These are phyloP conservation scores for Leptinotarsa haldemani DNA, from an alignment of 2,888 invertebrate genomes.

Conservation along the genomic window DNA sequence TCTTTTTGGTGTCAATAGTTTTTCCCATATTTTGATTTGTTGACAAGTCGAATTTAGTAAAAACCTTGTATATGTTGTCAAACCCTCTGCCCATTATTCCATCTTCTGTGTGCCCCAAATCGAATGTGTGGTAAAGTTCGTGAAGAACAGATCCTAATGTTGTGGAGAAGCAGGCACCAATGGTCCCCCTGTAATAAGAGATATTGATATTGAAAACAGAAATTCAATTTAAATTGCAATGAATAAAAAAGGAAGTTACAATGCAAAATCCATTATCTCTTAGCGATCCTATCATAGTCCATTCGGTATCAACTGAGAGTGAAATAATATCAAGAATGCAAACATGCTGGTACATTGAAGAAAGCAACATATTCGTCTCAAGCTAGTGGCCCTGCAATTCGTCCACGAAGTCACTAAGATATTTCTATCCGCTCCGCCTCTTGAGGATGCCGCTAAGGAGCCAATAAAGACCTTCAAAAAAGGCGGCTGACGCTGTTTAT, in stretches of 20 bases:
- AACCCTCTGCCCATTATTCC: slow-evolving; percentile 96
- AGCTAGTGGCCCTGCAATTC: too few relatives aligned
- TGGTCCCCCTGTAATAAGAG: slow-evolving; percentile 73
- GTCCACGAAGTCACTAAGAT: too few relatives aligned
- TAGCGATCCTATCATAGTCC: too few relatives aligned
- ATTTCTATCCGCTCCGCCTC: too few relatives aligned
- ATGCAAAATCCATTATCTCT: too few relatives aligned
- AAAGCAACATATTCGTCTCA: too few relatives aligned
- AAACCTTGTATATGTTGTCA: slow-evolving; percentile 83
- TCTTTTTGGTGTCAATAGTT: slow-evolving; percentile 36
- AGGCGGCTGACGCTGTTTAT: too few relatives aligned
- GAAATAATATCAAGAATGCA: too few relatives aligned
- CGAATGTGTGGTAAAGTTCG: slow-evolving; percentile 94
- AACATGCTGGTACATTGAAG: too few relatives aligned
- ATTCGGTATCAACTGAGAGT: too few relatives aligned
- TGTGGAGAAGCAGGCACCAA: slow-evolving; percentile 89
- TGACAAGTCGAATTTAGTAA: slow-evolving; percentile 63
- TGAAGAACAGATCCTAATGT: slow-evolving; percentile 92
- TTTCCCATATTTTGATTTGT: slow-evolving; percentile 21
- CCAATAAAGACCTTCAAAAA: too few relatives aligned
- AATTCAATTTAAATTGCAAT: background rate
- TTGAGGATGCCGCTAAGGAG: too few relatives aligned
- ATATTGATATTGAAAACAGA: slow-evolving; percentile 13
- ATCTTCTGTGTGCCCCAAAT: slow-evolving; percentile 88
- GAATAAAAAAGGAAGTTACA: background rate